Conservation (phyloP, 2,888 invertebrate species). For the Vanessa cardui region DNA sequence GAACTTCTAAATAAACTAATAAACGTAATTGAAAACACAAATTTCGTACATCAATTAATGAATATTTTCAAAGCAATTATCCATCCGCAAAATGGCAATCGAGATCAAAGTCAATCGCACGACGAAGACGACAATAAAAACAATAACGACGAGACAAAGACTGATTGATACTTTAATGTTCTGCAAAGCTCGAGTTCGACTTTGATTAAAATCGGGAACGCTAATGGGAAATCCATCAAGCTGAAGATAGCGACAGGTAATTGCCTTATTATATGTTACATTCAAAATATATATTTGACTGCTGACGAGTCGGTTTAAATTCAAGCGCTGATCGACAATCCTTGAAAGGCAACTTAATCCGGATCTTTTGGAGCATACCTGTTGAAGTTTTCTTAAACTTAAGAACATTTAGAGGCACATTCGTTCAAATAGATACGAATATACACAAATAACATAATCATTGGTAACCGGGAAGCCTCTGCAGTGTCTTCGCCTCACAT, state of each 20-base stretch:
- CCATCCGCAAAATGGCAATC: neutral
- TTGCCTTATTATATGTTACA: neutral
- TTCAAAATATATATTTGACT: neutral
- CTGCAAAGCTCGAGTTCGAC: conserved; percentile 2
- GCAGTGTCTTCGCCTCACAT: too few relatives aligned
- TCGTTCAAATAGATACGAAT: too few relatives aligned
- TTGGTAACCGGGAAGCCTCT: too few relatives aligned
- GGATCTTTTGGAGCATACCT: too few relatives aligned
- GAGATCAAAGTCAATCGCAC: conserved; percentile 8
- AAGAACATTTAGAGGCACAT: too few relatives aligned
- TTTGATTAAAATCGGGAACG: conserved; percentile 7
- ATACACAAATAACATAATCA: too few relatives aligned
- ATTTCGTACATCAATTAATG: neutral
- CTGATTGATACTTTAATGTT: conserved; percentile 38
- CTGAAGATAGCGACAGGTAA: conserved; percentile 8
- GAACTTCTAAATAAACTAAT: too few relatives aligned
- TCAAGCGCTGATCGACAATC: too few relatives aligned
- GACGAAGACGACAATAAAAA: neutral
- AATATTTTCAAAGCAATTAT: conserved; percentile 3
- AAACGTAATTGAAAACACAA: neutral
- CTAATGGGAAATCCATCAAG: conserved; percentile 8
- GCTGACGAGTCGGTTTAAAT: too few relatives aligned
- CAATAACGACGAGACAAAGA: conserved; percentile 16
- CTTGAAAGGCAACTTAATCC: too few relatives aligned
- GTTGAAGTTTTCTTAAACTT: too few relatives aligned